phyloP scores from a whole-genome alignment of 2,797 vertebrate genomes.

The Rhinoraja longicauda region DNA sequence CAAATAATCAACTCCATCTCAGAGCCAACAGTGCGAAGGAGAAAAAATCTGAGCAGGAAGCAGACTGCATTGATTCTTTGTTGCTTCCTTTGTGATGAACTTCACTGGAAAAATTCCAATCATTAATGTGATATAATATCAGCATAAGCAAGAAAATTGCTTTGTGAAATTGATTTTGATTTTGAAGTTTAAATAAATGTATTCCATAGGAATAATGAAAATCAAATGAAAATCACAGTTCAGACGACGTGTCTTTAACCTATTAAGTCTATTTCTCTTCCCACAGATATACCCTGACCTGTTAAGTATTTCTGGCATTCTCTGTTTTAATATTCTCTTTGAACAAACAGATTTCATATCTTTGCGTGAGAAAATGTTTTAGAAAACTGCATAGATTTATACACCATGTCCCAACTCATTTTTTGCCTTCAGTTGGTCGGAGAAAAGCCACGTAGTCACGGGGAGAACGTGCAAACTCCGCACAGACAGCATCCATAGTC shows the following conservation, averaged over 20 bases:
- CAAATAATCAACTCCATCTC: not conserved
- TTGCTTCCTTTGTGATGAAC: not conserved
- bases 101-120: not conserved
- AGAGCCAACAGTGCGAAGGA: not conserved
- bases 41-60: constrained; percentile 8
- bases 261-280: too few species aligned
- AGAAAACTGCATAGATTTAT: not conserved
- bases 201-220: not conserved
- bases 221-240: too few species aligned
- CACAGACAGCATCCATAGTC: too few species aligned
- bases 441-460: too few species aligned
- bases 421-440: not conserved
- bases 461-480: too few species aligned
- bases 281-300: too few species aligned
- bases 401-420: not conserved
- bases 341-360: not conserved
- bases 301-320: too few species aligned
- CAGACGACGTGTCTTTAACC: too few species aligned
- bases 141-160: not conserved
- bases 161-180: not conserved
- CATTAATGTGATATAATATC: constrained; percentile 26
- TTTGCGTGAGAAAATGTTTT: not conserved
- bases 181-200: constrained; percentile 31
- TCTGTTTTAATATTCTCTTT: not conserved
- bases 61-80: not conserved